Evolutionary conservation across 2,888 invertebrate species (phyloP), one percentile per base, ranked within the genome.

Genomic region (Uloborus plumipes): DNA sequence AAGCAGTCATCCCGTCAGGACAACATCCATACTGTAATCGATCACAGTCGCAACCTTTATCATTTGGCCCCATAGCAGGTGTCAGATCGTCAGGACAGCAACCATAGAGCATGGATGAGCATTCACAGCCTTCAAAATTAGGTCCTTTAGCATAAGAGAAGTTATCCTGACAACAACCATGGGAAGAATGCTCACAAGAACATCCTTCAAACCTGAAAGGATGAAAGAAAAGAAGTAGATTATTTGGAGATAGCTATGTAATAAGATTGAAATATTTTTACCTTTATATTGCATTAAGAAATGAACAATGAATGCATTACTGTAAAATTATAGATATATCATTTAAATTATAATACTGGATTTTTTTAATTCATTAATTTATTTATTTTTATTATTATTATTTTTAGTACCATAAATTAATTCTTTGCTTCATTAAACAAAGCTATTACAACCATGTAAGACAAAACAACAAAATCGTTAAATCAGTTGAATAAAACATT

Each of bases 151-250:
- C 90, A 51, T 88, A 85, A 11, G 90, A 89, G 83, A 88, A 88
- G 50, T 94, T 93, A 89, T 97, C 95, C 0, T 95, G 94, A 87
- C 97, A 97, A 88, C 97, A 98, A 7, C 86, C 86, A 71, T 79
- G 59, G 15, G 85, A 67, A 59, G 84, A 86, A 50, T 84, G 73
- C 53, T 85, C 76, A 65, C 86, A 86, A 1, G 84, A 85, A 67
- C 86, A 85, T 55, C 89, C 91, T 87, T 94, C 93, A 84, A 94
- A 93, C 86, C 84, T 84, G 31, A 50, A 6, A 9, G 39, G 9
- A 9, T 11, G 9, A 26, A 39, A 7, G 9, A 39, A 9, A 39
- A 39, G 39, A 39, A 39, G 11, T 39, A 1, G 39, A 39, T 39
- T 39, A 39, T 39, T 39, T 39, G 3, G 11, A 11, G 1, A 39